Evolutionary conservation across 92 coral and sea anemone species (phyloP), one percentile per base, ranked within the genome.

Genomic region (Pocillopora grandis): DNA sequence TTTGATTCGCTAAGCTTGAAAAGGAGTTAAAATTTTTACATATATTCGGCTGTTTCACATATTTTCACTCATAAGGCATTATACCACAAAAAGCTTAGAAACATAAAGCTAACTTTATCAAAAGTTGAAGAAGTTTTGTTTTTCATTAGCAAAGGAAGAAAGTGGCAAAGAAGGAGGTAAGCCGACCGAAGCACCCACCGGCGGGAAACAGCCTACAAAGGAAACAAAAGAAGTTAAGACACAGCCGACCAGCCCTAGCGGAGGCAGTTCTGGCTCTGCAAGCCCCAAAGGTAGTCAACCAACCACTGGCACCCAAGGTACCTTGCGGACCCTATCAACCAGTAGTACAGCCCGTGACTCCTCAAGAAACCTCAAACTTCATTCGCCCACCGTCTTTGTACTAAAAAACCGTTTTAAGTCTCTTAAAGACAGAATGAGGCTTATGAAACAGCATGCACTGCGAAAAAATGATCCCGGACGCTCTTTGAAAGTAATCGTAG

Each of bases 191-290:
- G 7, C 66, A 62, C 66, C 66, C 19, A 62, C 68, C 68, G 14
- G 68, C 14, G 68, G 68, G 68, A 11, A 1, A 2, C 68, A 64
- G 68, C 27, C 68, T 8, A 64, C 68, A 3, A n/a, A 20, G 2
- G 68, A 10, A 64, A 76, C 80, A 62, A 67, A 76, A 76, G 14
- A 57, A 0, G 56, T 52, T 76, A 57, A 67, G n/a, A 62, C 80
- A 16, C 62, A 67, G 14, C 68, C 73, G 14, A n/a, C 72, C 23
- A 63, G 42, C 31, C 35, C 62, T 3, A 14, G 37, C 42, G 82
- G n/a, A 20, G 62, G 59, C 13, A 64, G 52, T 2, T 42, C 71
- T 5, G 52, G 61, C 10, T 72, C 82, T 14, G 15, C 72, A 23
- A 67, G 72, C 12, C 18, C 79, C 14, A 55, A 0, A n/a, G 69